Conservation (phyloP, 2,113 vertebrate species). For the Hyaena hyaena region DNA sequence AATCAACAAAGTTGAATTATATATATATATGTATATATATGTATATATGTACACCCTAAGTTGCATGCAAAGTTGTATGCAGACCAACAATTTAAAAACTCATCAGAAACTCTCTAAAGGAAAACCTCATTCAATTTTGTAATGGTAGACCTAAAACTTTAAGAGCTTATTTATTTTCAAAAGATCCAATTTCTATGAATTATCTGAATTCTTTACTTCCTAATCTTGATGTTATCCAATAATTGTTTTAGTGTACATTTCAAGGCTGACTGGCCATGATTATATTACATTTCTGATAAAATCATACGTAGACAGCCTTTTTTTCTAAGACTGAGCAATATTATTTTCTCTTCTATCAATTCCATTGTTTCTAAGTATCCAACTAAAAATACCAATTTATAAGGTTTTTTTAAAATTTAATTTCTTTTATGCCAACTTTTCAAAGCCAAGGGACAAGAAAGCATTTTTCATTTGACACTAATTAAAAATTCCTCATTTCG, state of each 20-base stretch:
- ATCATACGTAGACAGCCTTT: neutral
- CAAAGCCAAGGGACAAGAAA: neutral
- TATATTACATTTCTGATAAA: constrained; percentile 4
- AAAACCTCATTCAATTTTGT: neutral
- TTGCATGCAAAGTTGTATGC: neutral
- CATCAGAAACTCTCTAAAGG: neutral
- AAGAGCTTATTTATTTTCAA: neutral
- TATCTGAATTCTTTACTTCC: neutral
- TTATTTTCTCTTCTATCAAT: neutral
- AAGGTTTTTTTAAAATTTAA: neutral
- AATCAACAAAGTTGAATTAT: neutral
- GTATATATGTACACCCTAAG: too few relatives aligned
- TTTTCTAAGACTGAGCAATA: neutral
- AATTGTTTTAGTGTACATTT: neutral
- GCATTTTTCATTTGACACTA: neutral
- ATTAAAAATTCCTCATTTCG: neutral
- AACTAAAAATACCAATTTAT: neutral
- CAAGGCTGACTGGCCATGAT: neutral
- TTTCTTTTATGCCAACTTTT: neutral
- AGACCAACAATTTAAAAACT: neutral
- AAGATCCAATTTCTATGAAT: neutral
- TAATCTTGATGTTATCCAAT: neutral
- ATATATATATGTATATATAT: too few relatives aligned
- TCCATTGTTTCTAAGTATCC: neutral
- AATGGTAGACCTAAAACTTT: neutral